Evolutionary conservation across 2,888 invertebrate genomes (phyloP).

Genomic region (Rhimphoctona megacephalus): DNA sequence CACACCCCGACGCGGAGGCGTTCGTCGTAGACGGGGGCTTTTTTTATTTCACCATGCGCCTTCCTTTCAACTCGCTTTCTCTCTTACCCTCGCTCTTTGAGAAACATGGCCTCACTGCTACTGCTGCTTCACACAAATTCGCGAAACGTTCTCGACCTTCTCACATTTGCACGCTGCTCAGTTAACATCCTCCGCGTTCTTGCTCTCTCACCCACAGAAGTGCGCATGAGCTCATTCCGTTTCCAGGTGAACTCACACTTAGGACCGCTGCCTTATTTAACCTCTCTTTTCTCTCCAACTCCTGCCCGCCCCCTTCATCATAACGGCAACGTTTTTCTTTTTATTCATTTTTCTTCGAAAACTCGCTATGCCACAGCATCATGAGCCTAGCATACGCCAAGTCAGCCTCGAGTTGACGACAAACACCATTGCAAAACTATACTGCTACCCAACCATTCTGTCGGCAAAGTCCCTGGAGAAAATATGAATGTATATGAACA

Average conservation of each 20-base stretch:
- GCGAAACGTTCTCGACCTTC: constrained; percentile 35
- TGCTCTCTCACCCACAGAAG: constrained; percentile 45
- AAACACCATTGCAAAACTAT: constrained; percentile 41
- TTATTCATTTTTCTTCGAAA: constrained; percentile 59
- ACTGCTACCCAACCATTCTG: background rate
- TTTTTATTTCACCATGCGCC: constrained; percentile 51
- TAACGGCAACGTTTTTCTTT: constrained; percentile 67
- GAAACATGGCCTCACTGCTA: constrained; percentile 37
- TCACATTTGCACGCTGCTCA: constrained; percentile 38
- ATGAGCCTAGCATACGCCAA: constrained; percentile 2
- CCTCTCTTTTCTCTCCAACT: constrained; percentile 68
- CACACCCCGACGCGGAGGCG: constrained; percentile 70
- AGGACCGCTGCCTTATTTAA: constrained; percentile 67
- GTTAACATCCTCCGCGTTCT: constrained; percentile 27
- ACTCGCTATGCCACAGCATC: constrained; percentile 45
- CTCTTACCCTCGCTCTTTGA: constrained; percentile 31
- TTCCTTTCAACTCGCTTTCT: constrained; percentile 56
- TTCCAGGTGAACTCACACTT: constrained; percentile 72
- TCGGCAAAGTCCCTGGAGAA: constrained; percentile 15
- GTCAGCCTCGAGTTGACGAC: constrained; percentile 40
- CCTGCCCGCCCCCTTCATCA: constrained; percentile 38
- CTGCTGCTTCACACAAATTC: constrained; percentile 14
- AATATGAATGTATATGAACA: constrained; percentile 23
- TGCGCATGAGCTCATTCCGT: constrained; percentile 65
- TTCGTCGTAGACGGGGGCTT: constrained; percentile 66